Evolutionary conservation across 2,113 vertebrate species (phyloP), one percentile per base, ranked within the genome.

Genomic region (Myrmophylax atrothorax): DNA sequence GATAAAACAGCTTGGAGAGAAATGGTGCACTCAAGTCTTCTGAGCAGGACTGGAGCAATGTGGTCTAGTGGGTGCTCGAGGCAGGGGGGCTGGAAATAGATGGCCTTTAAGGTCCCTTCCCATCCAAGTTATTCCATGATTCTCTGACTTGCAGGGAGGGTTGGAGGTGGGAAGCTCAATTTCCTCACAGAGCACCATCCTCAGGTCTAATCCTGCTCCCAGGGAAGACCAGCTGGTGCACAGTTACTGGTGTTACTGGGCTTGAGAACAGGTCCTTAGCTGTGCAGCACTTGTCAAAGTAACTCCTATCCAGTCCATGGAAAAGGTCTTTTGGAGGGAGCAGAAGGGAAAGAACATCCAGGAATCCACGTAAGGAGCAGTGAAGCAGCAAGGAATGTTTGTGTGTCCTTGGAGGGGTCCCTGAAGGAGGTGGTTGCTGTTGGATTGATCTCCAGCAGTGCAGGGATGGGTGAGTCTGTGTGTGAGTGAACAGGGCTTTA

Each of bases 101-200:
- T 62, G 40, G 3, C 4, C 6, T 47, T 49, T 33, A 37, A 42
- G 49, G 55, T 55, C 40, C 55, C 5, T 67, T 35, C 33, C 42
- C 35, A 13, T 25, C 10, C 18, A 46, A 25, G 18, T 7, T 12
- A 37, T 75, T n/a, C 72, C 3, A 12, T 19, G 33, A 17, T 75
- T 75, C 25, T 46, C 26, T 35, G 72, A 28, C 40, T 83, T 70
- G 10, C 28, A 83, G 38, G 42, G 50, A 64, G 31, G 20, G 7
- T 69, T 28, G 33, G 60, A 83, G 18, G 46, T 67, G 56, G 31
- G 26, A 18, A 0, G 2, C 15, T 66, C 52, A 28, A 4, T 79
- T 13, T 88, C 16, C 56, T 66, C 60, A 31, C 11, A 37, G 35
- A 69, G 3, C 31, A 4, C 18, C 46, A 1, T 49, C 0, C 0